Base-by-base conservation (phyloP, 2,113 vertebrate species). In the Nerophis lumbriciformis region DNA sequence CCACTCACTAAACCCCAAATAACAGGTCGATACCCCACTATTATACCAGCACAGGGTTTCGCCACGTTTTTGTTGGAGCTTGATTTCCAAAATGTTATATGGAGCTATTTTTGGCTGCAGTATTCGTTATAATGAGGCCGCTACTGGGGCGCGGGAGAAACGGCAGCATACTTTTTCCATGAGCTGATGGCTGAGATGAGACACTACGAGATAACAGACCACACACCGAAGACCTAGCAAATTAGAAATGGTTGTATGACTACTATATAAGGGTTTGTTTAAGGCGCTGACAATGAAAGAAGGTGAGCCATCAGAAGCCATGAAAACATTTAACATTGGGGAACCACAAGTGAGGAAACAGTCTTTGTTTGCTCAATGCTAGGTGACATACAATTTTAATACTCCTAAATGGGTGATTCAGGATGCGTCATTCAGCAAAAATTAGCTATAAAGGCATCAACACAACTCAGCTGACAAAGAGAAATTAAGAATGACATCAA, bases 101-200 rank as follows among this genome's bases (percentile, higher is more conserved):
- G 59, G 50, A 39, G 61, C 28, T 59, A 63, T 48, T 47, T 53
- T 42, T 48, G 59, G 72, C 72, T 66, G 66, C 19, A 12, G n/a
- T 60, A 67, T 55, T 38, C 10, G 48, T 65, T 36, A 11, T 60
- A 88, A 83, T 70, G 69, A 71, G 80, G 79, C 63, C 73, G 78
- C 58, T 81, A 85, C 48, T 74, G 67, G 84, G 81, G 72, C 78
- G 66, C 19, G 44, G 54, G 4, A 59, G 38, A 66, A 64, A 53
- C 13, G 53, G 54, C 49, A 62, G 51, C 21, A 56, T 15, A 59
- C 53, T 52, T 35, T 52, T 52, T 28, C 21, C 50, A 28, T 28
- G 50, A 52, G 21, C 28, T 7, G 21, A 36, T 7, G 13, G 6
- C 13, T 5, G 35, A 37, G 53, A 54, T 54, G 35, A 54, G 7